These are phyloP conservation scores for Tachysurus vachellii DNA, from an alignment of 2,113 vertebrate genomes.

Conservation along the genomic window DNA sequence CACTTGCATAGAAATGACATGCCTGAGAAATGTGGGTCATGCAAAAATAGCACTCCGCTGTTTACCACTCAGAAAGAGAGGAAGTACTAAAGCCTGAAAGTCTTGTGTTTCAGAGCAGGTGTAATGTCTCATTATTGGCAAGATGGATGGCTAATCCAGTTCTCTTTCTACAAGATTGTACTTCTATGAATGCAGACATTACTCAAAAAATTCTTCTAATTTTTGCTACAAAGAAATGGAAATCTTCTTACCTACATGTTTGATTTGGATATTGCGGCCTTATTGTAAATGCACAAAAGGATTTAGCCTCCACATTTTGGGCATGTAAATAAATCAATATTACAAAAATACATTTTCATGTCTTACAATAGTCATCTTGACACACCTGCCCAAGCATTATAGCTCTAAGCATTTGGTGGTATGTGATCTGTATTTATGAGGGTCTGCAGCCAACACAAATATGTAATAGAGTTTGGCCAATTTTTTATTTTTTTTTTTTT, in stretches of 20 bases:
- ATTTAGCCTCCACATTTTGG: neutral
- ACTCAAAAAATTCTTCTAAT: neutral
- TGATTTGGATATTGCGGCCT: neutral
- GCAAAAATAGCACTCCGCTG: neutral
- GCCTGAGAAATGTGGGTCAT: slow-evolving; percentile 1
- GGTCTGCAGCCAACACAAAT: slow-evolving; percentile 31
- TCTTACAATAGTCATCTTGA: neutral
- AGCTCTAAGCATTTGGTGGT: slow-evolving; percentile 57
- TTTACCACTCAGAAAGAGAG: neutral
- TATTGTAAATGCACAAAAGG: neutral
- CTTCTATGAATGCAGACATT: neutral
- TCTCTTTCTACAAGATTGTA: neutral
- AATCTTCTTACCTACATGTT: neutral
- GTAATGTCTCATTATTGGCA: slow-evolving; percentile 57
- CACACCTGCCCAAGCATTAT: slow-evolving; percentile 48
- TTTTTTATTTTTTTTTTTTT: slow-evolving; percentile 45
- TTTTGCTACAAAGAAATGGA: neutral
- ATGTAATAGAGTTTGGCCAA: slow-evolving; percentile 48
- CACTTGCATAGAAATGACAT: neutral
- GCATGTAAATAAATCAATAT: neutral
- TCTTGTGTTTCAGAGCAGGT: slow-evolving; percentile 46
- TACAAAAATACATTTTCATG: neutral
- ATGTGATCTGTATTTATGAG: slow-evolving; percentile 52
- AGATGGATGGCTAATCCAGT: slow-evolving; percentile 58
- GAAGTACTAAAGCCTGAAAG: slow-evolving; percentile 4